Evolutionary conservation across 2,797 vertebrate genomes (phyloP).

Genomic region (Agapornis canus): DNA sequence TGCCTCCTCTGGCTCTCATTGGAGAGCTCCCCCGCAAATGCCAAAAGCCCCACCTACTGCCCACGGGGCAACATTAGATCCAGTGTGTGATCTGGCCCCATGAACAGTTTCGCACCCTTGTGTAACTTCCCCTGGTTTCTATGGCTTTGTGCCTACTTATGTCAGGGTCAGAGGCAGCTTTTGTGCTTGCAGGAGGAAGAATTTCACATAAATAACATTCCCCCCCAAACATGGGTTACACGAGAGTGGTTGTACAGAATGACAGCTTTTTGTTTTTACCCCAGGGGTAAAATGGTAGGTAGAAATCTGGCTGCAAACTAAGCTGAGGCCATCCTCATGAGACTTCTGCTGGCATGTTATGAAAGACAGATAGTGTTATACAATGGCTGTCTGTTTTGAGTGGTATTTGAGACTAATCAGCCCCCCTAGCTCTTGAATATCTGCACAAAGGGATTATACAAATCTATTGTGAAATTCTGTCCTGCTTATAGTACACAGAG

Average conservation of each 20-base stretch:
- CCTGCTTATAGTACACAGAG: neutral
- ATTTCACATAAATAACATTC: neutral
- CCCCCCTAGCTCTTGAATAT: constrained; percentile 15
- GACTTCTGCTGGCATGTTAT: constrained; percentile 24
- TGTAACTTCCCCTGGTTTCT: neutral
- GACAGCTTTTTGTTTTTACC: neutral
- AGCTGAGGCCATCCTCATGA: neutral
- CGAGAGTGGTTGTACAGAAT: neutral
- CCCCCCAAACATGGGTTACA: neutral
- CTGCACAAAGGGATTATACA: constrained; percentile 47
- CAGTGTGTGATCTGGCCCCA: neutral
- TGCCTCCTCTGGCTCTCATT: neutral
- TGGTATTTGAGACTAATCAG: neutral
- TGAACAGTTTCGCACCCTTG: neutral
- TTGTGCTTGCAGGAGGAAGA: neutral
- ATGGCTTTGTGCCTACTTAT: neutral
- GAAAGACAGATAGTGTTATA: constrained; percentile 41
- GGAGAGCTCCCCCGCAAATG: neutral
- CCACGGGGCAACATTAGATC: neutral
- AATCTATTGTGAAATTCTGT: constrained; percentile 27
- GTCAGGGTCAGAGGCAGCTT: neutral
- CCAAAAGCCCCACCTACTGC: neutral
- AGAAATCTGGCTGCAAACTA: neutral
- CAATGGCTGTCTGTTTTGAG: neutral
- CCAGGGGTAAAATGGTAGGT: neutral